phyloP scores from a whole-genome alignment of 2,797 vertebrate species.

The Melanitta fusca region DNA sequence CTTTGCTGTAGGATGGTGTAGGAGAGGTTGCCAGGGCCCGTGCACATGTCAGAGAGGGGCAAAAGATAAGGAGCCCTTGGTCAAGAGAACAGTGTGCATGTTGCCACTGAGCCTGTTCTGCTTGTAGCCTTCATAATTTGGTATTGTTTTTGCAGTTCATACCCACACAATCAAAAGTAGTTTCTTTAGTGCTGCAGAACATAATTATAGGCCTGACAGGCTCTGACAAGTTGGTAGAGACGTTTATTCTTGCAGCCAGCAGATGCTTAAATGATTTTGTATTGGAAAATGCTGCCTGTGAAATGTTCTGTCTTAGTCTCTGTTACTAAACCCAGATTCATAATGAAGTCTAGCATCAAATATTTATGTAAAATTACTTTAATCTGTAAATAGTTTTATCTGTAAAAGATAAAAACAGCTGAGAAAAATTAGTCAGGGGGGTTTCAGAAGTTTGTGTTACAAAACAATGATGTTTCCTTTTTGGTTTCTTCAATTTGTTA shows the following conservation, averaged over 20 bases:
- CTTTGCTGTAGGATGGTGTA: background rate
- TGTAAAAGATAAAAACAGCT: constrained; percentile 26
- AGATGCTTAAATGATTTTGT: constrained; percentile 68
- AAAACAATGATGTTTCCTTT: background rate
- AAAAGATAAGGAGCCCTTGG: background rate
- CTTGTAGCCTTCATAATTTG: background rate
- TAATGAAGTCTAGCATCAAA: constrained; percentile 51
- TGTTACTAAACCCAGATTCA: constrained; percentile 35
- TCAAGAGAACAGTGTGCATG: fast-evolving
- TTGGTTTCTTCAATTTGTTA: constrained; percentile 16
- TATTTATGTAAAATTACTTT: constrained; percentile 58
- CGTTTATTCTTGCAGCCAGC: constrained; percentile 51
- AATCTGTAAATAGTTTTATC: constrained; percentile 43
- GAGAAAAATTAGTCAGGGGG: background rate
- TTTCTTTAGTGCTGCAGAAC: constrained; percentile 53
- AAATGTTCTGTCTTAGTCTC: constrained; percentile 7
- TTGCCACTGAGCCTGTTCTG: background rate
- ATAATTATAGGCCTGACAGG: constrained; percentile 70
- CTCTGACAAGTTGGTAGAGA: constrained; percentile 67
- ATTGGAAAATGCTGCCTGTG: constrained; percentile 58
- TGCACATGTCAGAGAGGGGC: fast-evolving
- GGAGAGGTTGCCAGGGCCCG: background rate
- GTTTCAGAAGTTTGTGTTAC: constrained; percentile 37
- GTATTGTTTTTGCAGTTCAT: constrained; percentile 9
- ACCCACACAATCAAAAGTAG: constrained; percentile 32